Conservation (phyloP, 2,888 invertebrate species). For the Xanthorhoe spadicearia region DNA sequence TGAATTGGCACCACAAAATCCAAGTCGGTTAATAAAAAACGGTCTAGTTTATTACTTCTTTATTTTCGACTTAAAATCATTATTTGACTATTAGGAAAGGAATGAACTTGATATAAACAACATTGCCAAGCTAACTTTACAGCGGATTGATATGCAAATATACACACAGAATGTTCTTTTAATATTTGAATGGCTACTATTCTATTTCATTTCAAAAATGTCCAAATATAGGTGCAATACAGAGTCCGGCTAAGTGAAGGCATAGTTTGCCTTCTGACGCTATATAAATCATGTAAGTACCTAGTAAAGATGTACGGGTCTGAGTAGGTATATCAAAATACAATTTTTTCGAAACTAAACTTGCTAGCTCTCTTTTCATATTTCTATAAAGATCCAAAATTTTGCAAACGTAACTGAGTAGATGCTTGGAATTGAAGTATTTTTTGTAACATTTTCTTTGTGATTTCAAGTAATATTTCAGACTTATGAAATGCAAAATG, state of each 20-base stretch:
- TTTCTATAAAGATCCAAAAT: not conserved
- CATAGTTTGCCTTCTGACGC: no score
- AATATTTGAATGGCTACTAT: no score
- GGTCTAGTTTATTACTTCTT: conserved; percentile 29
- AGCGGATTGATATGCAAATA: conserved; percentile 40
- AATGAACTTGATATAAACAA: conserved; percentile 17
- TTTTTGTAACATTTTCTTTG: conserved; percentile 4
- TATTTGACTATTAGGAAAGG: conserved; percentile 37
- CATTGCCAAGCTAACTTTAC: conserved; percentile 38
- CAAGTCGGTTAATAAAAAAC: conserved; percentile 23
- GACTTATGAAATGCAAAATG: conserved; percentile 14
- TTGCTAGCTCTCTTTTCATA: no score
- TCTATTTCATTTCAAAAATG: no score
- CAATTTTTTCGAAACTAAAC: no score
- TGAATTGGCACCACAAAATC: no score
- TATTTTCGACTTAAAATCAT: conserved; percentile 35
- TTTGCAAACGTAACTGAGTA: not conserved
- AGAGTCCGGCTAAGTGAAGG: no score
- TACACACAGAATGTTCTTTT: conserved; percentile 34
- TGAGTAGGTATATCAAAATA: no score
- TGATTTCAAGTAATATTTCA: conserved; percentile 12
- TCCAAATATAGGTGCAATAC: no score
- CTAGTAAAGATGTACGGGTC: no score
- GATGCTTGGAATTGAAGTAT: not conserved
- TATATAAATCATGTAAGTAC: not conserved